A percentile compares a stretch with the other conserved stretches of the same genome.
Evolutionary conservation across 2,797 vertebrate species (phyloP).

Genomic region (Tamandua tetradactyla): DNA sequence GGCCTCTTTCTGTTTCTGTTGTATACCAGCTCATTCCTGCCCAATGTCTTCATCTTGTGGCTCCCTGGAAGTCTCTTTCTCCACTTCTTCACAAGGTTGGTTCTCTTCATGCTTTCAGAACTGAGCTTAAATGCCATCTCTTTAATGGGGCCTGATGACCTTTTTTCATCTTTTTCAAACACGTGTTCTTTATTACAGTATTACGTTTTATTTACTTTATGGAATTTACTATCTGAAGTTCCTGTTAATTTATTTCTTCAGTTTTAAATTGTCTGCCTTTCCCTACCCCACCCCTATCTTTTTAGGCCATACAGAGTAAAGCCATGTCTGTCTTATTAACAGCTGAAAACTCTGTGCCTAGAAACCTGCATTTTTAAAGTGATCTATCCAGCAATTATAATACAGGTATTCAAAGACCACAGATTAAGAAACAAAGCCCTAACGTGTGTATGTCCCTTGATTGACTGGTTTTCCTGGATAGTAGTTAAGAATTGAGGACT

Average conservation of each 20-base stretch:
- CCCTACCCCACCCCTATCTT: not conserved
- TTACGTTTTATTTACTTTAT: not conserved
- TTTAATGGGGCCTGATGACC: not conserved
- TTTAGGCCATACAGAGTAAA: not conserved
- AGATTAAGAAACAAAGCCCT: not conserved
- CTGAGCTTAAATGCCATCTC: not conserved
- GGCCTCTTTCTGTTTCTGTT: not conserved
- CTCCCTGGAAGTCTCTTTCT: not conserved
- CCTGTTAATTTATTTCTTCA: not conserved
- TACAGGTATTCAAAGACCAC: not conserved
- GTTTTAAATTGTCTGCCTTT: not conserved
- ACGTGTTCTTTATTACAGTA: not conserved
- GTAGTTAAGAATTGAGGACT: not conserved
- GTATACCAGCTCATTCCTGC: not conserved
- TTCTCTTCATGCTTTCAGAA: not conserved
- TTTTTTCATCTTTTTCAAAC: not conserved
- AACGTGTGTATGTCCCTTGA: not conserved
- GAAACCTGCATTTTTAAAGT: not conserved
- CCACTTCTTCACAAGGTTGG: not conserved
- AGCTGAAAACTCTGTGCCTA: not conserved
- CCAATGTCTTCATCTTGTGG: not conserved
- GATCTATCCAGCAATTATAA: not conserved
- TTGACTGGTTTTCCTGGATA: not conserved
- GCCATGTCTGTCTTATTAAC: not conserved
- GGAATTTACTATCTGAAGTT: not conserved